These are phyloP conservation scores for Psilopsiagon aurifrons DNA, from an alignment of 2,113 vertebrate species.

Conservation along the genomic window DNA sequence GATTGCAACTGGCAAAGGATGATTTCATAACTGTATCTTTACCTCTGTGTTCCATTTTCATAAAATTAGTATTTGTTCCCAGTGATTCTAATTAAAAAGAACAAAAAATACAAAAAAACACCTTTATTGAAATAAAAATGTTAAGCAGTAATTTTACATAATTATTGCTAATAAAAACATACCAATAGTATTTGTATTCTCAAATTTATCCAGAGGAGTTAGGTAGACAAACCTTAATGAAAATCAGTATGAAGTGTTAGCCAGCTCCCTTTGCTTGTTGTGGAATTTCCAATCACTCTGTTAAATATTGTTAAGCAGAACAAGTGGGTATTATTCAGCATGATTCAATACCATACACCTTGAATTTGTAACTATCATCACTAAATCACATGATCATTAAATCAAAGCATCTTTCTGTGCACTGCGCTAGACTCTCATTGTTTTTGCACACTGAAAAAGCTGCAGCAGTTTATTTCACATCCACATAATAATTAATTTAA, in stretches of 20 bases:
- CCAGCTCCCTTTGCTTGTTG: not conserved
- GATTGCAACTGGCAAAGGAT: not conserved
- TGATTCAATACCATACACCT: constrained; percentile 8
- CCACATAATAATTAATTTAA: constrained; percentile 58
- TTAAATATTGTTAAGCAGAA: constrained; percentile 39
- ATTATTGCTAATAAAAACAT: not conserved
- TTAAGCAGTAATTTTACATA: not conserved
- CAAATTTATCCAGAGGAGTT: not conserved
- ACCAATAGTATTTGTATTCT: not conserved
- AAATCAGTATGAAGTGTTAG: not conserved
- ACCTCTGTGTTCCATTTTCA: not conserved
- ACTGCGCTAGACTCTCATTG: not conserved
- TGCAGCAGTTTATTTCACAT: constrained; percentile 52
- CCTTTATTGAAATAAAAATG: not conserved
- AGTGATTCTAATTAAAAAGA: not conserved
- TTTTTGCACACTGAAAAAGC: constrained; percentile 3
- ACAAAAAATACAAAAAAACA: no score
- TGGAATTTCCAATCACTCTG: not conserved
- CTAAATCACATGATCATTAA: not conserved
- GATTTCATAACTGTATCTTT: not conserved
- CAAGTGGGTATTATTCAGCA: not conserved
- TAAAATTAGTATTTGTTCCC: not conserved
- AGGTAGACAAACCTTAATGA: not conserved
- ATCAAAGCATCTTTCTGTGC: constrained; percentile 40
- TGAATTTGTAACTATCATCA: constrained; percentile 28